Evolutionary conservation across 2,888 invertebrate genomes (phyloP), one percentile per base, ranked within the genome.

Genomic region (Halictus quadricinctus): DNA sequence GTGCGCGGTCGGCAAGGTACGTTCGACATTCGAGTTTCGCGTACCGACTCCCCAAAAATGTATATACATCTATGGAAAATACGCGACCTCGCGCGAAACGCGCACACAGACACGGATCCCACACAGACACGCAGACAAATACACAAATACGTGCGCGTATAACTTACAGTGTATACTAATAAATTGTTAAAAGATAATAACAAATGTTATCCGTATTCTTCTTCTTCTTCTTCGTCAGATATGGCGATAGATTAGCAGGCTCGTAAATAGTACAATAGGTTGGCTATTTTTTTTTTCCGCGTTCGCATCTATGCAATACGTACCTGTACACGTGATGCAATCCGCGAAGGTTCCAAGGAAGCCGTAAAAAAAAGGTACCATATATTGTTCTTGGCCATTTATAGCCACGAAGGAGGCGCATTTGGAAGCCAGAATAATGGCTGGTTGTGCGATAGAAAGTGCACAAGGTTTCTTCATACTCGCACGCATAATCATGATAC

Each of bases 401-500:
- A 84, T 50, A 74, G 77, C 12, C 21, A 18, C 13, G 29, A 41
- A 72, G 76, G 70, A 60, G 43, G 12, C 66, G 43, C 58, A 79
- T 78, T 80, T 74, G 69, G 85, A 86, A 86, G 85, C 85, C 85
- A 73, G 43, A 86, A 36, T 76, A 86, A 54, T 69, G 85, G 85
- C 81, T 73, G 78, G 85, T 41, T 25, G 29, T 72, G 75, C 72
- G 36, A 54, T 50, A n/a, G 50, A 46, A 46, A 48, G 25, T 58
- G n/a, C 25, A 75, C 64, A n/a, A 41, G 77, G 82, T 77, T 82
- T 77, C 73, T 60, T 60, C 6, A 29, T 48, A 70, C 43, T 41
- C 15, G 48, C 54, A 36, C 46, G 8, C 21, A 43, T 76, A 81
- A 70, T 70, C 70, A 70, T 43, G 43, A 70, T 43, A 70, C 70